phyloP scores from a whole-genome alignment of 2,888 invertebrate genomes.

The Drosophila seclusa region DNA sequence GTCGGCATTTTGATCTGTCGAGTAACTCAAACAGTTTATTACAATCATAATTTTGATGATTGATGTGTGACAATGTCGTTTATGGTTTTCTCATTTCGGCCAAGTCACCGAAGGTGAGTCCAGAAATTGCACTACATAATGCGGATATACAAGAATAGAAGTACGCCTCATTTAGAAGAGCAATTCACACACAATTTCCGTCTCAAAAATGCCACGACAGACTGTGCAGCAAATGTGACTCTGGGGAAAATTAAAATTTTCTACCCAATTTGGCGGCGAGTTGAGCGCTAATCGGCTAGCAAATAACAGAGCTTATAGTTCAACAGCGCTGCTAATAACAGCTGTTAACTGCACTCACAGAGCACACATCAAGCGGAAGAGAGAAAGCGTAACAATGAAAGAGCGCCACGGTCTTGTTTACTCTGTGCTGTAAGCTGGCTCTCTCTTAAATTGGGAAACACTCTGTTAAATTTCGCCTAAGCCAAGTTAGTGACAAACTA shows the following conservation, averaged over 20 bases:
- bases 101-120: constrained; percentile 17
- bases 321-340: constrained; percentile 20
- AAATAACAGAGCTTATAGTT: neutral
- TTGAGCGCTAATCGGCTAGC: constrained; percentile 15
- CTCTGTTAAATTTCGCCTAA: constrained; percentile 13
- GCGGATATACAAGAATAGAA: neutral
- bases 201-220: constrained; percentile 19
- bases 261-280: constrained; percentile 63
- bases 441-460: constrained; percentile 18
- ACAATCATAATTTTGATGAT: constrained; percentile 49
- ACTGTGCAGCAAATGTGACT: constrained; percentile 52
- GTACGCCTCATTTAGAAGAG: constrained; percentile 10
- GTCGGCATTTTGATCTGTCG: constrained; percentile 9
- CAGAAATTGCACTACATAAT: constrained; percentile 11
- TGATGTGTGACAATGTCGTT: constrained; percentile 59
- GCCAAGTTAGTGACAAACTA: constrained; percentile 3
- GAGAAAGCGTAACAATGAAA: constrained; percentile 10
- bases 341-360: constrained; percentile 25
- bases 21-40: constrained; percentile 32
- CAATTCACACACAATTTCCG: constrained; percentile 50
- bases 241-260: constrained; percentile 74
- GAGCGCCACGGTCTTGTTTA: constrained; percentile 6
- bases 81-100: constrained; percentile 7
- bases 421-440: constrained; percentile 1
- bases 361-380: neutral